Conservation (phyloP, 2,888 invertebrate genomes). For the Xestia rhomboidea region DNA sequence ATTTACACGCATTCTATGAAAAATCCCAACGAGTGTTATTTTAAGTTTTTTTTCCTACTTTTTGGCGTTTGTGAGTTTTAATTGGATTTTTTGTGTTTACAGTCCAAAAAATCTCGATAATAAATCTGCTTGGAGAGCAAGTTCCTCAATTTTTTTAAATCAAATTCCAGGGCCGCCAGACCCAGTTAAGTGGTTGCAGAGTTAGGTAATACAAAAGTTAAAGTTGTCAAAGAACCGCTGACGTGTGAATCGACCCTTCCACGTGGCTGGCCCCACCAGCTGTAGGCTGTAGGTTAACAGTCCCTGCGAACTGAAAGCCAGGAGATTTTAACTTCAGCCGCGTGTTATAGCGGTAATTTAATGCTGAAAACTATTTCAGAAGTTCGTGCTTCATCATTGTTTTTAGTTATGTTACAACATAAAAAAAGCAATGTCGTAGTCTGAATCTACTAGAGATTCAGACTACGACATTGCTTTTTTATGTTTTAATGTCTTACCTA, state of each 20-base stretch:
- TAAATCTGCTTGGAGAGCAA: background rate
- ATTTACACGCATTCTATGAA: constrained; percentile 29
- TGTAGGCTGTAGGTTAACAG: constrained; percentile 25
- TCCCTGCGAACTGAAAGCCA: constrained; percentile 23
- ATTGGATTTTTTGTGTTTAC: constrained; percentile 35
- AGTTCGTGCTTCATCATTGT: constrained; percentile 13
- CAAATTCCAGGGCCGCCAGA: background rate
- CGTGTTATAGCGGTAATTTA: constrained; percentile 21
- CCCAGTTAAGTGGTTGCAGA: background rate
- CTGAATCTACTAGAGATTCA: constrained; percentile 8
- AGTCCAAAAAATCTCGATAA: background rate
- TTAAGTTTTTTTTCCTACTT: constrained; percentile 6
- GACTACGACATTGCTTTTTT: background rate
- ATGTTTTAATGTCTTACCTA: background rate
- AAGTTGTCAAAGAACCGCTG: constrained; percentile 40
- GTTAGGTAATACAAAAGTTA: constrained; percentile 33
- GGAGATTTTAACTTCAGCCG: constrained; percentile 26
- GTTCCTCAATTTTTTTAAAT: constrained; percentile 1
- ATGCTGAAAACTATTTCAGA: constrained; percentile 21
- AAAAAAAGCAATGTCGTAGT: too few species aligned
- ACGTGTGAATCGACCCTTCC: constrained; percentile 56
- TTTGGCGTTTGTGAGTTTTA: constrained; percentile 21
- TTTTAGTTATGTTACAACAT: constrained; percentile 21
- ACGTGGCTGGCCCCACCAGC: constrained; percentile 27
- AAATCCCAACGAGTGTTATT: constrained; percentile 4